Evolutionary conservation across 2,888 invertebrate species (phyloP).

Genomic region (Atrina japonica): DNA sequence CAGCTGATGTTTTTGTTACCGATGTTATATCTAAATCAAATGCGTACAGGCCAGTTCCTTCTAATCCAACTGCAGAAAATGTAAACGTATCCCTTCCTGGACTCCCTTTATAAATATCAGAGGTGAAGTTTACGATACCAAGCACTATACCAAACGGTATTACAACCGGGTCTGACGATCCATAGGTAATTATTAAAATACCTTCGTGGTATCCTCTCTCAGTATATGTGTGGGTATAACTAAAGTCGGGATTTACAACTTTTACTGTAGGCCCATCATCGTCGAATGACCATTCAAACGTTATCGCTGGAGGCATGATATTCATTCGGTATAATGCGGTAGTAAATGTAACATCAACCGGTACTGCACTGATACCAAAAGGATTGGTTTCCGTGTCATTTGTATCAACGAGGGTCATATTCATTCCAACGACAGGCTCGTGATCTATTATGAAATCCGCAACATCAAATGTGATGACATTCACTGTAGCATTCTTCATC

Average conservation of each 20-base stretch:
- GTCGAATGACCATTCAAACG: conserved; percentile 34
- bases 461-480: conserved; percentile 16
- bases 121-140: conserved; percentile 21
- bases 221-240: conserved; percentile 9
- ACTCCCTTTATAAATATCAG: conserved; percentile 18
- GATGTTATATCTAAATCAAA: conserved; percentile 11
- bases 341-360: conserved; percentile 10
- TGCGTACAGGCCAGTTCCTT: not conserved
- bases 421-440: conserved; percentile 13
- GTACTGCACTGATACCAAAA: conserved; percentile 15
- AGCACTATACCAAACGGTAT: conserved; percentile 12
- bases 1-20: not conserved
- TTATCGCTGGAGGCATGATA: conserved; percentile 14
- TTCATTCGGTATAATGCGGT: conserved; percentile 15
- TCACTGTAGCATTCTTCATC: not conserved
- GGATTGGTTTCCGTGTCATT: conserved; percentile 12
- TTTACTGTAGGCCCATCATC: conserved; percentile 5
- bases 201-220: not conserved
- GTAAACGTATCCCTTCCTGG: conserved; percentile 19
- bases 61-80: conserved; percentile 18
- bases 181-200: not conserved
- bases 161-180: not conserved
- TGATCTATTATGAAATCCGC: conserved; percentile 11
- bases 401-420: conserved; percentile 11
- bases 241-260: not conserved